Evolutionary conservation across 2,113 vertebrate species (phyloP), one percentile per base, ranked within the genome.

Genomic region (Canis aureus): DNA sequence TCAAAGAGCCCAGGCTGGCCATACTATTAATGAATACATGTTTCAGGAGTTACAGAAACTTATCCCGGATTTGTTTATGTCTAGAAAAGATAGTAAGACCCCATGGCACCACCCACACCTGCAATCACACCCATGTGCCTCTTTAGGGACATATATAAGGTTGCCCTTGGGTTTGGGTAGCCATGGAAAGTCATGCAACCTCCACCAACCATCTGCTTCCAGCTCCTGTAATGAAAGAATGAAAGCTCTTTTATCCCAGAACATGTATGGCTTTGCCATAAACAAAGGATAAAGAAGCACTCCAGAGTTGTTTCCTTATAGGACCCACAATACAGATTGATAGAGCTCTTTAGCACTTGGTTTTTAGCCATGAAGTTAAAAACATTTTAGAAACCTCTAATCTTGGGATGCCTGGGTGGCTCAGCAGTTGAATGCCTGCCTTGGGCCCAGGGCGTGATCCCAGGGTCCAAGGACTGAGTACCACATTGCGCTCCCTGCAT

Each of bases 371-470:
- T 87, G 74, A 82, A 87, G 15, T 43, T 85, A 53, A 96, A 95
- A 96, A 69, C 57, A 69, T 51, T 92, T 95, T 43, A 84, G 80
- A 96, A 93, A 83, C 35, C 74, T 88, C 82, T 95, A 79, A 96
- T 76, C 86, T 90, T 94, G 43, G 43, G 43, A 43, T 43, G 43
- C 43, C 43, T 43, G 43, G 43, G 43, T 43, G 43, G 43, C 43
- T 43, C 43, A 43, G 43, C 43, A 43, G 43, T 43, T 43, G 43
- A 43, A 43, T 0, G 43, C 43, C 43, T 43, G 43, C 43, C 43
- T 43, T 43, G 43, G 43, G 43, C 43, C 43, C 43, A 43, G 43
- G 43, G 43, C 43, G 6, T 43, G 43, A 43, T 43, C 43, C 43
- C 43, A 1, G 43, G 43, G 43, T 43, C 43, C 43, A 43, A 43